Evolutionary conservation across 2,888 invertebrate genomes (phyloP), one percentile per base, ranked within the genome.

Genomic region (Drosophila peninsularis): DNA sequence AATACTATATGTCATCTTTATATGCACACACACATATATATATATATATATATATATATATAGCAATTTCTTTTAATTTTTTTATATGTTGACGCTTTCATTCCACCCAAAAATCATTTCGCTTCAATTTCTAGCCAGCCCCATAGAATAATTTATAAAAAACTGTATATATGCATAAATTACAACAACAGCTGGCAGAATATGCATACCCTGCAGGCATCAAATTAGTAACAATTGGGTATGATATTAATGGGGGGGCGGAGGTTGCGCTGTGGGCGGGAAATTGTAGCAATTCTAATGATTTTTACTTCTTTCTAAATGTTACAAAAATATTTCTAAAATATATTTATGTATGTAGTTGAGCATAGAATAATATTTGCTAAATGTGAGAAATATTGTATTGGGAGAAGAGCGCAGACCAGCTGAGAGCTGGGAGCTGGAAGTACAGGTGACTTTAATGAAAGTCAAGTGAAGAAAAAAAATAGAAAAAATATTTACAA

Each of bases 111-210:
- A 82, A 84, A 82, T 80, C 68, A 72, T 82, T 82, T 72, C 54
- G 62, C 73, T 60, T 58, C 81, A 82, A 82, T 82, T 78, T 65
- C 54, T 62, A 61, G 41, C 49, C 6, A 45, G 52, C 27, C 45
- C 50, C 64, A 64, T 62, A 80, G 69, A 69, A 74, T 58, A 75
- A 71, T 72, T 71, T 65, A 66, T 53, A 75, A 58, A 81, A 84
- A 66, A 75, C 6, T 30, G 5, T 27, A 30, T 30, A 30, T 76
- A 71, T 75, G 83, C 79, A 83, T 83, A 86, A 81, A 83, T 86
- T 83, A 81, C 75, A 81, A 83, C 79, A 86, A 71, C 83, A 83
- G 72, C 74, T 83, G 83, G 49, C 62, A 54, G 44, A 56, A 34
- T 47, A 36, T 57, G 13, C 14, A 64, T 63, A 57, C 71, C 65